Percentiles rank a stretch among this genome's conserved stretches.
Evolutionary conservation across 1,140 invertebrate species (phyloP).

Genomic region (Manduca sexta): DNA sequence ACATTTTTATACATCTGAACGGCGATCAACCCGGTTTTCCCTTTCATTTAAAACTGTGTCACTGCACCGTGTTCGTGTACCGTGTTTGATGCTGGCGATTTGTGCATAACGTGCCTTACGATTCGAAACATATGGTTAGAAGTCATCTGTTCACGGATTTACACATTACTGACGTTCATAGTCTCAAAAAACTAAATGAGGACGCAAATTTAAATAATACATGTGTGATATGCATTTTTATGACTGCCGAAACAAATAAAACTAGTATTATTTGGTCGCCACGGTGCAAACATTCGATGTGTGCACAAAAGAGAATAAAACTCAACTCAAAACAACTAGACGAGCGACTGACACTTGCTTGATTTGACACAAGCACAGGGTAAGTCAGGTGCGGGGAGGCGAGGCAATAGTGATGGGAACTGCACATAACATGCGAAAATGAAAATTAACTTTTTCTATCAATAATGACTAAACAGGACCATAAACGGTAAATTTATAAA

Average conservation of each 20-base stretch:
- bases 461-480: too few species aligned
- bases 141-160: constrained; percentile 59
- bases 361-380: not conserved
- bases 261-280: constrained; percentile 37
- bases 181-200: constrained; percentile 16
- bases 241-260: constrained; percentile 21
- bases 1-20: constrained; percentile 73
- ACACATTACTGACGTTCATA: constrained; percentile 50
- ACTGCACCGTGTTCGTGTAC: constrained; percentile 11
- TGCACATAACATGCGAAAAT: too few species aligned
- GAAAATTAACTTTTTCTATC: too few species aligned
- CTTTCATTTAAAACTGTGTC: constrained; percentile 59
- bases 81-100: constrained; percentile 7
- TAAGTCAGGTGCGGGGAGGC: too few species aligned
- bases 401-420: too few species aligned
- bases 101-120: constrained; percentile 34
- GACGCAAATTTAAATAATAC: constrained; percentile 5
- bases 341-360: constrained; percentile 26
- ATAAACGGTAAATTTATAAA: not conserved
- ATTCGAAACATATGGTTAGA: constrained; percentile 63
- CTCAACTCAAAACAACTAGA: constrained; percentile 55
- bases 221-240: constrained; percentile 15
- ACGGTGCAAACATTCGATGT: constrained; percentile 38
- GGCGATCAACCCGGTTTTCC: constrained; percentile 35
- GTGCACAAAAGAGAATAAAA: constrained; percentile 44